Evolutionary conservation across 2,797 vertebrate genomes (phyloP).

Genomic region (Microctenopoma steveboyesi): DNA sequence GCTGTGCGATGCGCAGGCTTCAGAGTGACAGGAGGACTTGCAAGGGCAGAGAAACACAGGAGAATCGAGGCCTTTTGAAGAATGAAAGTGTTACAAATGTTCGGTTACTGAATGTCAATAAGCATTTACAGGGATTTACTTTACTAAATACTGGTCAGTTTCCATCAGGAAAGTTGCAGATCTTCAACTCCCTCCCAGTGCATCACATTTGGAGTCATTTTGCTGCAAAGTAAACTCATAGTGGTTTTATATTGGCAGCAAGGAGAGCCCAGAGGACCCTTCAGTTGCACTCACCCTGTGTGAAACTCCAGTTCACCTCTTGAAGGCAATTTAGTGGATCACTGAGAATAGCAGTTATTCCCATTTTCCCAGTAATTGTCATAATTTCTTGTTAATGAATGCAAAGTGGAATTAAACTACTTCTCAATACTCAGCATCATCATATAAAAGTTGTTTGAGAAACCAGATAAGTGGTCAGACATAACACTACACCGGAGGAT

Average conservation of each 20-base stretch:
- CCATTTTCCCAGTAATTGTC: conserved; percentile 19
- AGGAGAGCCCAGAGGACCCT: background rate
- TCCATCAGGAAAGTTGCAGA: background rate
- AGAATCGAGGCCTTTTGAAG: conserved; percentile 8
- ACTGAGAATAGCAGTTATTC: conserved; percentile 15
- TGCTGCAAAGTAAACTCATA: background rate
- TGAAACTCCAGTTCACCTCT: conserved; percentile 11
- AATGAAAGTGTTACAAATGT: conserved; percentile 7
- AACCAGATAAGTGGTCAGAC: too few species aligned
- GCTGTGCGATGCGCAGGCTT: background rate
- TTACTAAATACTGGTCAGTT: background rate
- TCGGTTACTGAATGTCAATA: background rate
- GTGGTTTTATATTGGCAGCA: conserved; percentile 8
- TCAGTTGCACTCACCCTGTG: background rate
- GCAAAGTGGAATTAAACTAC: background rate
- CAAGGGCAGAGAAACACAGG: conserved; percentile 19
- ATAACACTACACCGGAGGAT: too few species aligned
- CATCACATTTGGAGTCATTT: background rate
- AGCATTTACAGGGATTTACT: background rate
- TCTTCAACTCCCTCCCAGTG: background rate
- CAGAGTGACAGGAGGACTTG: conserved; percentile 20
- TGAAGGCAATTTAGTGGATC: conserved; percentile 6
- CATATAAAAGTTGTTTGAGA: too few species aligned
- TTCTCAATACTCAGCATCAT: background rate
- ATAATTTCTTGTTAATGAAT: conserved; percentile 1